Evolutionary conservation across 92 coral and sea anemone genomes (phyloP).

Genomic region (Metridium senile): DNA sequence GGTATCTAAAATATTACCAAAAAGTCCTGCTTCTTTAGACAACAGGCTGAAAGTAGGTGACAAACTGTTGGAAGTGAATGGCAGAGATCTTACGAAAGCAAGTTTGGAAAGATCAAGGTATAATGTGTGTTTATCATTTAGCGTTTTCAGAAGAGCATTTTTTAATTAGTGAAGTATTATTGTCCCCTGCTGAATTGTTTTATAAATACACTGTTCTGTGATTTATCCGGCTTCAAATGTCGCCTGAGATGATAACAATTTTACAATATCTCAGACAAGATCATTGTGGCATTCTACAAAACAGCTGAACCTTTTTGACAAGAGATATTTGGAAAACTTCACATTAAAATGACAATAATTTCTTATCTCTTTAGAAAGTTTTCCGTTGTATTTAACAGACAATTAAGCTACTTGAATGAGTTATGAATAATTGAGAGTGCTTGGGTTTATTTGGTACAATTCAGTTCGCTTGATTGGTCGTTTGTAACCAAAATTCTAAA

Average conservation of each 20-base stretch:
- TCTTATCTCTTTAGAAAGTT: not conserved
- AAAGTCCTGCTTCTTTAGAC: constrained; percentile 65
- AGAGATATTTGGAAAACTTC: too few species aligned
- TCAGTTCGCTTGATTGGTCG: constrained; percentile 3
- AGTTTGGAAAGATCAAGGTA: constrained; percentile 86
- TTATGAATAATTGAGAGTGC: not conserved
- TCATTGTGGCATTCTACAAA: too few species aligned
- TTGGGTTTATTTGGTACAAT: not conserved
- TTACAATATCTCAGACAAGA: too few species aligned
- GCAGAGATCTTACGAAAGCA: constrained; percentile 69
- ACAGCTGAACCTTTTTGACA: too few species aligned
- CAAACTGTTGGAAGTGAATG: constrained; percentile 74
- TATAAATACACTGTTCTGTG: constrained; percentile 1
- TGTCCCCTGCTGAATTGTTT: not conserved
- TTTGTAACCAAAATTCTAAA: not conserved
- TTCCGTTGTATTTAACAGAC: not conserved
- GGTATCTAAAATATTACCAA: constrained; percentile 66
- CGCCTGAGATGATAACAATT: not conserved
- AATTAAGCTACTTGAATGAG: not conserved
- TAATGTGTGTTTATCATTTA: not conserved
- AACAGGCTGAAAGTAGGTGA: constrained; percentile 77
- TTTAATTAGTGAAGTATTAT: constrained; percentile 1
- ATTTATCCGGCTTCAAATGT: not conserved
- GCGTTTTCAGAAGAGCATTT: not conserved
- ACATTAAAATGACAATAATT: too few species aligned